A percentile compares a stretch with the other conserved stretches of the same genome.
Conservation (phyloP, 1,140 invertebrate genomes). For the Battus philenor region DNA sequence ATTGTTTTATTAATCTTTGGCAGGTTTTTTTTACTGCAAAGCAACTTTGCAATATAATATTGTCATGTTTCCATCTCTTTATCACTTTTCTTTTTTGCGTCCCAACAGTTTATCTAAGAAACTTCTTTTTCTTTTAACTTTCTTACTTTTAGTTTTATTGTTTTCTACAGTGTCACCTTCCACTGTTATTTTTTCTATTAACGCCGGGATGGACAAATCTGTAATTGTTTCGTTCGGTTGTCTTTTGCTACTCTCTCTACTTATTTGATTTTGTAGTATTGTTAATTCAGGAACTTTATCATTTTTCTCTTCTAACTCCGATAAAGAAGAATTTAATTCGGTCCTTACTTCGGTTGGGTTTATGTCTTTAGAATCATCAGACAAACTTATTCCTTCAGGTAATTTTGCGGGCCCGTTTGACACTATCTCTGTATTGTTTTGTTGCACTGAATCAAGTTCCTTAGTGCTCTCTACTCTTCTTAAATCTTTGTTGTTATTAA, state of each 20-base stretch:
- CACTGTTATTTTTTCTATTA: conserved; percentile 58
- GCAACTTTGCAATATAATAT: conserved; percentile 31
- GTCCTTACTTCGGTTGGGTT: conserved; percentile 23
- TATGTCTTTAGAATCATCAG: conserved; percentile 20
- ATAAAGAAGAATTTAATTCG: conserved; percentile 42
- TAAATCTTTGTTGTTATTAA: conserved; percentile 18
- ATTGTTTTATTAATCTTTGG: conserved; percentile 62
- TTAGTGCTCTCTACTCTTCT: conserved; percentile 20
- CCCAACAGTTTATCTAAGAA: conserved; percentile 66
- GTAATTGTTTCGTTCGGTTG: conserved; percentile 33
- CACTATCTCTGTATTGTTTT: conserved; percentile 36
- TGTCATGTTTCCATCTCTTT: conserved; percentile 27
- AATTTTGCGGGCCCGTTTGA: conserved; percentile 8
- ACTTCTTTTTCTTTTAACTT: conserved; percentile 66
- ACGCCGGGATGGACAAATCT: conserved; percentile 59
- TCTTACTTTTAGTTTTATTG: conserved; percentile 43
- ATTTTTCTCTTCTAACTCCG: conserved; percentile 55
- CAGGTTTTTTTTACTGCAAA: conserved; percentile 37
- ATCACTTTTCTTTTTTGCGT: conserved; percentile 57
- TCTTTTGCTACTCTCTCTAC: conserved; percentile 46
- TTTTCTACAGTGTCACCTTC: conserved; percentile 51
- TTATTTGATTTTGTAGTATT: conserved; percentile 42
- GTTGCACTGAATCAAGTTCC: conserved; percentile 30
- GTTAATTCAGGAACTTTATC: conserved; percentile 58
- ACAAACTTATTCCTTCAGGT: conserved; percentile 4